Evolutionary conservation across 2,888 invertebrate species (phyloP), one percentile per base, ranked within the genome.

Genomic region (Lepidocyrtoides sp.): DNA sequence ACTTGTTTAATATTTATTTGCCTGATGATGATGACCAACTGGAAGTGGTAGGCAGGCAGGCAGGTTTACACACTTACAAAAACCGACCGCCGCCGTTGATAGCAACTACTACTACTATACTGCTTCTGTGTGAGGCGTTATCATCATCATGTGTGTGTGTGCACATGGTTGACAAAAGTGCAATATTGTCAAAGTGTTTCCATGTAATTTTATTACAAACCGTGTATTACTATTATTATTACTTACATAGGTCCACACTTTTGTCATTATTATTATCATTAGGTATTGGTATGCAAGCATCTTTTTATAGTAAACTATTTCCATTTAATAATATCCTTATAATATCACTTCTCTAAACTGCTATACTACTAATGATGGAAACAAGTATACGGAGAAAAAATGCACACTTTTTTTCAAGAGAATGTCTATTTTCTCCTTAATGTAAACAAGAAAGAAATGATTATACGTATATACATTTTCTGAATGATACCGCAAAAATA

Each of bases 401-500:
- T 77, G 26, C 51, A 17, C 32, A 41, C 44, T 51, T 41, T 54
- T 57, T 54, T 72, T 23, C 51, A 0, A 63, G 44, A 51, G 44
- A 54, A 29, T 60, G 87, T 44, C 63, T 48, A 48, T 87, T 87
- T 87, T 87, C 87, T 87, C 63, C 77, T n/a, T 66, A 85, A 79
- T 63, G 63, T 66, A 87, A 87, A 87, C 79, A 87, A 79, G 60
- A 12, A 29, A 29, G 48, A 75, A 60, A 26, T 63, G 87, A 87
- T 87, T 87, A 79, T 79, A 87, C 79, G 32, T 48, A n/a, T n/a
- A n/a, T n/a, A n/a, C n/a, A n/a, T 87, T 77, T 79, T 87, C 29
- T 77, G 87, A 87, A 87, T 87, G 87, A 77, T 87, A 87, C 63
- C 79, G 87, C 79, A 87, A 79, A 85, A 84, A 85, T 44, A 17